These are phyloP conservation scores for Aphis craccivora DNA, from an alignment of 1,140 invertebrate genomes.

Conservation along the genomic window DNA sequence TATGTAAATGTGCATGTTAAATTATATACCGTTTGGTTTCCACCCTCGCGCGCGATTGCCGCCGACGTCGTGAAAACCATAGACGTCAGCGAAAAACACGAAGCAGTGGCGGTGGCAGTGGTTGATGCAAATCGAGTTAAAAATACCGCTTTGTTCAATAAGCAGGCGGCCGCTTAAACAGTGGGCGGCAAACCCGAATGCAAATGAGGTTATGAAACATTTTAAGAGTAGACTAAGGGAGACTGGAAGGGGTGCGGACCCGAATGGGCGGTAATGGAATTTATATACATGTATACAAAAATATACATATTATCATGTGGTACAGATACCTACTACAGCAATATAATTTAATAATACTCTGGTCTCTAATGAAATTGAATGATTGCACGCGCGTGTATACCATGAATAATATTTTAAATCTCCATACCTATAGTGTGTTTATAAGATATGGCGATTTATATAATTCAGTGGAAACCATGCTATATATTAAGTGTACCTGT, in stretches of 20 bases:
- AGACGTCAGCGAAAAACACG: conserved; percentile 36
- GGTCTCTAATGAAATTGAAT: conserved; percentile 6
- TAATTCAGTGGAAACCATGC: no score
- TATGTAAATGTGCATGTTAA: background rate
- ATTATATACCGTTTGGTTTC: conserved; percentile 7
- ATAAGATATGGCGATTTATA: no score
- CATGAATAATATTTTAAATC: background rate
- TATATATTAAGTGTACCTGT: no score
- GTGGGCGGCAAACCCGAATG: conserved; percentile 45
- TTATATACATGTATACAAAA: background rate
- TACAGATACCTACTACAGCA: background rate
- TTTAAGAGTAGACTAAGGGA: background rate
- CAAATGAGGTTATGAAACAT: conserved; percentile 57
- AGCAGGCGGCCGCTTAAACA: conserved; percentile 35
- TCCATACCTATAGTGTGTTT: background rate
- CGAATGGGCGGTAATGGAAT: background rate
- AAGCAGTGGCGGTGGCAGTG: background rate
- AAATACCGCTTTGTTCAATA: conserved; percentile 38
- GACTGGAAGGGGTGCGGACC: background rate
- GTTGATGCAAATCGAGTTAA: conserved; percentile 56
- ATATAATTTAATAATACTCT: background rate
- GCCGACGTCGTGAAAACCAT: background rate
- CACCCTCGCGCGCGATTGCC: background rate
- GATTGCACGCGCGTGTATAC: background rate
- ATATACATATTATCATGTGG: background rate